A percentile compares a stretch with the other conserved stretches of the same genome.
These are phyloP conservation scores for Halcyon chelicuti DNA, from an alignment of 2,797 vertebrate genomes.

Conservation along the genomic window DNA sequence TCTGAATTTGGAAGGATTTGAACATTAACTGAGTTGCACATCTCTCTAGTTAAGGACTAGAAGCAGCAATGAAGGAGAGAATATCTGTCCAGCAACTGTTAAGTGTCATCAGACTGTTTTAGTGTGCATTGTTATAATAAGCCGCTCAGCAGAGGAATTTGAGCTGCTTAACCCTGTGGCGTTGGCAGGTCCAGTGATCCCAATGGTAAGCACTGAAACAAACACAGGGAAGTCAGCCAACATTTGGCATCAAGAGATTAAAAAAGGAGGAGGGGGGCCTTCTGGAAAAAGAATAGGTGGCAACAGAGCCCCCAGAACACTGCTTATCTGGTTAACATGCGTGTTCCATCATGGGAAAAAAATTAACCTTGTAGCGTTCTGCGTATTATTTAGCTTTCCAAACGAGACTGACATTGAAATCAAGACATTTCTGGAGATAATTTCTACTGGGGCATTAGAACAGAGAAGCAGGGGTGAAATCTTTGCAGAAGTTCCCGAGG, in stretches of 20 bases:
- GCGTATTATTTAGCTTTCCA: slow-evolving; percentile 39
- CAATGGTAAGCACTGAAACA: slow-evolving; percentile 73
- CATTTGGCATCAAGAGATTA: slow-evolving; percentile 73
- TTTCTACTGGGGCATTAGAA: background rate
- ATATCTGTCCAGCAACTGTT: slow-evolving; percentile 46
- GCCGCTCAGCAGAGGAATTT: slow-evolving; percentile 74
- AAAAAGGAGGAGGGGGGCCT: slow-evolving; percentile 43
- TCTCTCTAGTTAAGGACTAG: slow-evolving; percentile 15
- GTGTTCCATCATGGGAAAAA: slow-evolving; percentile 41
- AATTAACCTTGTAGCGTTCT: slow-evolving; percentile 57
- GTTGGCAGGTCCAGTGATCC: slow-evolving; percentile 74
- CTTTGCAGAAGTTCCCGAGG: background rate
- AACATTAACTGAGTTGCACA: background rate
- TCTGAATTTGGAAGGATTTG: background rate
- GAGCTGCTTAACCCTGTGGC: slow-evolving; percentile 77
- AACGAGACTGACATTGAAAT: slow-evolving; percentile 45
- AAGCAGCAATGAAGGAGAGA: slow-evolving; percentile 47
- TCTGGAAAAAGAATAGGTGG: slow-evolving; percentile 59
- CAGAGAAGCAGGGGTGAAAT: background rate
- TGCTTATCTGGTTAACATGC: slow-evolving; percentile 69
- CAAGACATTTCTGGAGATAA: slow-evolving; percentile 16
- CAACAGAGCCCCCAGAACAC: slow-evolving; percentile 50
- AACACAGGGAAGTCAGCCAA: slow-evolving; percentile 76
- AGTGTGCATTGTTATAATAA: slow-evolving; percentile 70
- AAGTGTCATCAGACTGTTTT: slow-evolving; percentile 69